Percentiles rank a stretch among this genome's conserved stretches.
Evolutionary conservation across 2,797 vertebrate genomes (phyloP).

Genomic region (Delichon dasypus): DNA sequence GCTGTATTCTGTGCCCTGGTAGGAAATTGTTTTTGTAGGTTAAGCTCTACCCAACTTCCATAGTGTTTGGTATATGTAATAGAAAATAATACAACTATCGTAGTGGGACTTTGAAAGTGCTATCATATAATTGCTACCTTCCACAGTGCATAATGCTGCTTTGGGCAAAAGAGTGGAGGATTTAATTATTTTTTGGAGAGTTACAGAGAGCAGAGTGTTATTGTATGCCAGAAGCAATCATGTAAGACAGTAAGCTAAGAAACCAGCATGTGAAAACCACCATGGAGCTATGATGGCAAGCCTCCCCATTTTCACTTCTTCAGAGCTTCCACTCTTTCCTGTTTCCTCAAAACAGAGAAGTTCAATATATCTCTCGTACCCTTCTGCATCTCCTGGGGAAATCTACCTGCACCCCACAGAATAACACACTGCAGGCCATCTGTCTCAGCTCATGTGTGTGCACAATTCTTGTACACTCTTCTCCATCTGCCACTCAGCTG

Average conservation of each 20-base stretch:
- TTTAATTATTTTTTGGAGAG: background rate
- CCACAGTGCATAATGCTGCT: background rate
- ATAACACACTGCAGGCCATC: conserved; percentile 25
- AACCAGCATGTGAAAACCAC: background rate
- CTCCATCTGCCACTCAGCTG: conserved; percentile 43
- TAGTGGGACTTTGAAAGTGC: background rate
- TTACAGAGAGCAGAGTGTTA: background rate
- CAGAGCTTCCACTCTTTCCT: background rate
- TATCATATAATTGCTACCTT: background rate
- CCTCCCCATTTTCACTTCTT: background rate
- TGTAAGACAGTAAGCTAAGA: background rate
- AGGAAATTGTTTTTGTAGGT: background rate
- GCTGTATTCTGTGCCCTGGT: background rate
- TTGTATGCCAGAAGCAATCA: background rate
- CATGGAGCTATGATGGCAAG: background rate
- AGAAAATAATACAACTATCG: background rate
- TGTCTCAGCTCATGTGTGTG: conserved; percentile 11
- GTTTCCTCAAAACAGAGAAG: background rate
- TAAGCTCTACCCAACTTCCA: background rate
- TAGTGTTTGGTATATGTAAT: background rate
- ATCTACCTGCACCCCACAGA: conserved; percentile 6
- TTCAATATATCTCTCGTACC: background rate
- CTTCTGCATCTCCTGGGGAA: conserved; percentile 32
- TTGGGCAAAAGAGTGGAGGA: background rate
- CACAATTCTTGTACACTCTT: background rate